Percentiles rank a stretch among this genome's conserved stretches.
Conservation (phyloP, 2,797 vertebrate genomes). For the Dipus sagitta region DNA sequence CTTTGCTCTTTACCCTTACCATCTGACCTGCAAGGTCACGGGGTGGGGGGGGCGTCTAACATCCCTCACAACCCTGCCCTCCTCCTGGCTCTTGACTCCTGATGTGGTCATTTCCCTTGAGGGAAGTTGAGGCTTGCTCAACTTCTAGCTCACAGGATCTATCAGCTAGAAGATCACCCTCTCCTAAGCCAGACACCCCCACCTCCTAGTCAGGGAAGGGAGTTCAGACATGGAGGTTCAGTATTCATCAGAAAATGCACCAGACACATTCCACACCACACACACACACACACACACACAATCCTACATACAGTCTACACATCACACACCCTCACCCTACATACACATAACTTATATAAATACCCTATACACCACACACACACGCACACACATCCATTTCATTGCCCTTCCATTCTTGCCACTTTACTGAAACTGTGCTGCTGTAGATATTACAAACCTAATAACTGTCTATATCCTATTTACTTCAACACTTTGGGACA, state of each 20-base stretch:
- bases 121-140: background rate
- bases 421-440: background rate
- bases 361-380: background rate
- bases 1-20: background rate
- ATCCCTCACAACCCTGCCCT: background rate
- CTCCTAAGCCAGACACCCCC: background rate
- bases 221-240: background rate
- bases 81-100: background rate
- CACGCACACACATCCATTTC: background rate
- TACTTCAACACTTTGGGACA: background rate
- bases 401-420: background rate
- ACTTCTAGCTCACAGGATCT: background rate
- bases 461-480: background rate
- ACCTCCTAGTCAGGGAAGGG: background rate
- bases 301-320: background rate
- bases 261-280: too few species aligned
- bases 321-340: background rate
- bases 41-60: background rate
- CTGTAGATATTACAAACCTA: background rate
- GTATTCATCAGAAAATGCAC: background rate
- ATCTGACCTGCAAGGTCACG: background rate
- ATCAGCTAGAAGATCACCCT: background rate
- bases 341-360: background rate
- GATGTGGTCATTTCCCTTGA: background rate
- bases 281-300: background rate